Base-by-base conservation (phyloP, 2,797 vertebrate species). In the Kryptopterus vitreolus region DNA sequence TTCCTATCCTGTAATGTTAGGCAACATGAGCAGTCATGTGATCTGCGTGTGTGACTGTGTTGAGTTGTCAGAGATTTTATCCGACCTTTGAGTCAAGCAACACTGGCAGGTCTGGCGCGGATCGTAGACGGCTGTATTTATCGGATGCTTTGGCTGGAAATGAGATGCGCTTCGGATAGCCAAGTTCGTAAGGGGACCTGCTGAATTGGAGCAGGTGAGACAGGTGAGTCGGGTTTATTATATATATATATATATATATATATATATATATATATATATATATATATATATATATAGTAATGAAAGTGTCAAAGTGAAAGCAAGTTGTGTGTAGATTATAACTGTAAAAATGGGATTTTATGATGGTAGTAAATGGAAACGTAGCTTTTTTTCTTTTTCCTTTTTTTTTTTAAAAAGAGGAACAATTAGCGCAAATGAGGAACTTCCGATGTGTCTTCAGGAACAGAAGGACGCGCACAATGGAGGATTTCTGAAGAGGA, bases 61-160 rank as follows among this genome's bases (percentile, higher is more conserved):
- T 13, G 50, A 55, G 52, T 16, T 24, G 29, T 55, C 70, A 38
- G 31, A 31, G 38, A 77, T 52, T 15, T 86, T 82, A 88, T 63
- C 86, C 85, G 89, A 92, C 92, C 92, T 92, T 92, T 90, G 89
- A 85, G 81, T 90, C 82, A 10, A 38, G 53, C 12, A 12, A 57
- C 6, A 6, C 33, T 24, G 52, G 26, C 46, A 46, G 12, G 77
- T 73, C 68, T 53, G 74, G 48, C 4, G 58, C 46, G 4, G 53
- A 22, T 8, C 16, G 5, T 18, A 72, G 12, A 1, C 12, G 11
- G 4, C 16, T 31, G 26, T 3, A n/a, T 31, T 33, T n/a, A n/a
- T n/a, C n/a, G n/a, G 65, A 46, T 26, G 31, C 16, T 66, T 62
- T 1, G 8, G 62, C 69, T 20, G 15, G n/a, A 52, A 72, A 72